Evolutionary conservation across 2,888 invertebrate genomes (phyloP), one percentile per base, ranked within the genome.

Genomic region (Drosophila paranaensis): DNA sequence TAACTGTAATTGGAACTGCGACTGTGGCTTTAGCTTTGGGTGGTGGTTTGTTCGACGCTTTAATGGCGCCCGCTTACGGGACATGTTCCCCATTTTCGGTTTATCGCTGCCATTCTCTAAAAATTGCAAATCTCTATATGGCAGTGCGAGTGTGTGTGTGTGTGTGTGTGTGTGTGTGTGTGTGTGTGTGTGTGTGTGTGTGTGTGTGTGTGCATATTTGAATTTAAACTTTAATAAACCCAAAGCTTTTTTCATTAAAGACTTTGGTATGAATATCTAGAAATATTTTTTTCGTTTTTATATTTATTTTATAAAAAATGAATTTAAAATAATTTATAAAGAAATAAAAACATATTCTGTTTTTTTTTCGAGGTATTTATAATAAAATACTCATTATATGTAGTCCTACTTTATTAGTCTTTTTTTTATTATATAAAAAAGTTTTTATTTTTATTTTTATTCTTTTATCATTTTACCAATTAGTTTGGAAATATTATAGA

Each of bases 1-100:
- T 50, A 66, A 86, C 75, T 84, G 88, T 84, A 87, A 83, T 84
- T 87, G 88, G 56, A 87, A 87, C 79, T 84, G 88, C 61, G 71
- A 85, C 80, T 79, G 69, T 66, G 82, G 74, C 85, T 88, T 79
- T 82, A 25, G 73, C 70, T 64, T 27, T n/a, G 54, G 53, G 79
- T 53, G 74, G 66, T 83, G 79, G 74, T 65, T 74, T 61, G 69
- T 33, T 68, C 51, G 60, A 10, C 46, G 56, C 71, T 82, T 85
- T 76, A 85, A 84, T 88, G 80, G 80, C 86, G 80, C 58, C 63
- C 79, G 60, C 53, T 80, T 75, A 37, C 64, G 27, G 54, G 25
- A 46, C 48, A 69, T 54, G 40, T 25, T 63, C 37, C 57, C 63
- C 69, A 61, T 73, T 64, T 33, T 33, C 60, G 20, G 25, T 61